Percentiles rank a stretch among this genome's conserved stretches.
These are phyloP conservation scores for Forbesichthys agassizii DNA, from an alignment of 2,113 vertebrate genomes.

Conservation along the genomic window DNA sequence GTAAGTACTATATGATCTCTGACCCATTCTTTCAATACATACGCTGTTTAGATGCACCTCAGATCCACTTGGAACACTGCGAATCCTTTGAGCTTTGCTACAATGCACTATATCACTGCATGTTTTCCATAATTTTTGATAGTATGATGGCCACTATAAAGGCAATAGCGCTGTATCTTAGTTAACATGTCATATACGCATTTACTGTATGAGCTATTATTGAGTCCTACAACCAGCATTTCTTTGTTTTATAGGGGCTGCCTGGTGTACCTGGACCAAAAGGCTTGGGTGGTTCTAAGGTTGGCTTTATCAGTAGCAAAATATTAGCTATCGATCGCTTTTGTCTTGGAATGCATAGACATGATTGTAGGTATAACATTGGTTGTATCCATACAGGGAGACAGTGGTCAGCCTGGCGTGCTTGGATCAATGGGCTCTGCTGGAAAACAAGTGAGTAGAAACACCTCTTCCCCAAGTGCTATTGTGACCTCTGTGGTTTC, in stretches of 20 bases:
- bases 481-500: neutral
- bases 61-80: constrained; percentile 5
- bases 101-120: neutral
- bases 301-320: constrained; percentile 49
- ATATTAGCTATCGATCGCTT: neutral
- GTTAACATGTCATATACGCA: neutral
- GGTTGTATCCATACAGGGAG: constrained; percentile 76
- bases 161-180: neutral
- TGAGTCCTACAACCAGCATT: neutral
- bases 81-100: too few species aligned
- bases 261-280: constrained; percentile 87
- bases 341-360: neutral
- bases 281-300: constrained; percentile 86
- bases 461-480: neutral
- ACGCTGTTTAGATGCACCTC: constrained; percentile 44
- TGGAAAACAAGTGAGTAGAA: constrained; percentile 86
- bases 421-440: constrained; percentile 88
- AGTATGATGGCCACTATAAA: neutral
- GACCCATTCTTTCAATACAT: constrained; percentile 29
- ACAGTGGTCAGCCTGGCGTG: constrained; percentile 80
- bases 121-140: neutral
- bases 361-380: neutral
- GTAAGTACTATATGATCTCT: constrained; percentile 79
- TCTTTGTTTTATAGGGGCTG: constrained; percentile 82
- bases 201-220: neutral